phyloP scores from a whole-genome alignment of 1,140 invertebrate species.

The Glossosoma conforme region DNA sequence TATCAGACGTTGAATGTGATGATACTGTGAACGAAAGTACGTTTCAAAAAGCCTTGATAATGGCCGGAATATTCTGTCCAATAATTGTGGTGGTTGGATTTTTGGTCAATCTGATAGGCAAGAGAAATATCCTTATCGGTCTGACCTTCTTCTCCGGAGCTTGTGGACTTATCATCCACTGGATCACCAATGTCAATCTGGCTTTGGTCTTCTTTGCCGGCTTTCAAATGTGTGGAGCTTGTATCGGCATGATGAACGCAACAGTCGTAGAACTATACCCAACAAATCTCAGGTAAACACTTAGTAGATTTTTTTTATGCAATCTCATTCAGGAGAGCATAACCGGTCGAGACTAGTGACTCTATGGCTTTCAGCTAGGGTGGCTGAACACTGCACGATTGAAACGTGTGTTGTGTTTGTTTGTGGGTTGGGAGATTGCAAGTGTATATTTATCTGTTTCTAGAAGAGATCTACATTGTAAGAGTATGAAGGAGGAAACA shows the following conservation, averaged over 20 bases:
- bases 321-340: background rate
- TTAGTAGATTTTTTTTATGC: constrained; percentile 7
- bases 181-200: constrained; percentile 34
- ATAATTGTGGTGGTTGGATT: constrained; percentile 45
- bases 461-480: too few relatives aligned
- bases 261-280: constrained; percentile 45
- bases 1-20: constrained; percentile 31
- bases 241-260: constrained; percentile 45
- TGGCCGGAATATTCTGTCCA: constrained; percentile 43
- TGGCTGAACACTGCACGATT: background rate
- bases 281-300: constrained; percentile 39
- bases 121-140: constrained; percentile 39
- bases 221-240: constrained; percentile 45
- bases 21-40: constrained; percentile 42
- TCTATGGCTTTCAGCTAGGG: too few relatives aligned
- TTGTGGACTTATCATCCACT: constrained; percentile 36
- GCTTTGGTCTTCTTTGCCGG: constrained; percentile 41
- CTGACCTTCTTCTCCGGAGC: constrained; percentile 36
- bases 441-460: background rate
- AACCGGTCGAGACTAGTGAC: too few relatives aligned
- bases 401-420: background rate
- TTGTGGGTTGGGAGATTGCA: background rate
- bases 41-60: constrained; percentile 43
- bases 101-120: constrained; percentile 42
- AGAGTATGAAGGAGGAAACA: too few relatives aligned